Evolutionary conservation across 2,797 vertebrate genomes (phyloP).

Genomic region (Anableps anableps): DNA sequence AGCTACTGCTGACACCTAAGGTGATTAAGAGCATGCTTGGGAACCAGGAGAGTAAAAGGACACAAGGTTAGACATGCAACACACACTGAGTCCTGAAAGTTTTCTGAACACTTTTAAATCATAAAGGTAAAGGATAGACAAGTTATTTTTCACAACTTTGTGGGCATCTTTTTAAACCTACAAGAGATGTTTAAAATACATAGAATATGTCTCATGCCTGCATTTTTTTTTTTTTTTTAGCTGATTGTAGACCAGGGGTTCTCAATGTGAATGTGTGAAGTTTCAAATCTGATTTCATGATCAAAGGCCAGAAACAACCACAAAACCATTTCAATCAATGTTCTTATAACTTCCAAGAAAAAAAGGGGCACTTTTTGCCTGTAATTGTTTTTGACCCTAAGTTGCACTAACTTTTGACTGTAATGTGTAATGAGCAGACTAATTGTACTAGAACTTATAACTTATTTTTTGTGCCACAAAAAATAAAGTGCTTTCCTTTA

Average conservation of each 20-base stretch:
- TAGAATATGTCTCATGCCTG: neutral
- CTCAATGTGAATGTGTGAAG: neutral
- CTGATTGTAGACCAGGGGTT: neutral
- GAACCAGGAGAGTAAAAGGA: slow-evolving; percentile 54
- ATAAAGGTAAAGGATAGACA: slow-evolving; percentile 28
- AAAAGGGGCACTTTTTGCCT: neutral
- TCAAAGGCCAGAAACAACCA: neutral
- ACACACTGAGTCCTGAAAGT: slow-evolving; percentile 30
- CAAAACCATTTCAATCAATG: neutral
- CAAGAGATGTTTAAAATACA: neutral
- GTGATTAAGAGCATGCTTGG: slow-evolving; percentile 70
- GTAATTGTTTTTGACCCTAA: neutral
- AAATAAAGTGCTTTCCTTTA: neutral
- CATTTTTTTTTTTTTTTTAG: neutral
- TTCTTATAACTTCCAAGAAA: neutral
- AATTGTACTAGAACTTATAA: neutral
- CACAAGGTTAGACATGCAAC: slow-evolving; percentile 45
- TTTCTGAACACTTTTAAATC: slow-evolving; percentile 45
- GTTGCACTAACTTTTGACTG: neutral
- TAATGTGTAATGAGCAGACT: neutral
- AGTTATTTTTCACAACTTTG: slow-evolving; percentile 15
- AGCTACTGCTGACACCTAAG: slow-evolving; percentile 58
- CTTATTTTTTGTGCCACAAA: neutral
- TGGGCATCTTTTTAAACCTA: neutral
- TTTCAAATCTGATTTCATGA: neutral